Conservation (phyloP, 2,797 vertebrate genomes). For the Bradypus variegatus region DNA sequence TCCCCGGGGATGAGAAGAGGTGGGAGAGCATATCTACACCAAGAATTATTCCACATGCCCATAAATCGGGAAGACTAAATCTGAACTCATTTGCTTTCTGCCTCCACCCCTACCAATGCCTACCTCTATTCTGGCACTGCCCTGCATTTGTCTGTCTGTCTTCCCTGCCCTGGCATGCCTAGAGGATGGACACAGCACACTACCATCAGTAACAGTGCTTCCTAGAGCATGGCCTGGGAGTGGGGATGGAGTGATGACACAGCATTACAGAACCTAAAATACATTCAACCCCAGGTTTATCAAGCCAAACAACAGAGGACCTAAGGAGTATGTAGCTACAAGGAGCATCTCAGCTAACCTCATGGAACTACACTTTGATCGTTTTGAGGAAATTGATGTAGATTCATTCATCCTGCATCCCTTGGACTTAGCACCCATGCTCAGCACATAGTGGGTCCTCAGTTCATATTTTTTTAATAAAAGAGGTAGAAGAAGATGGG, state of each 20-base stretch:
- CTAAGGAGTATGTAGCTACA: background rate
- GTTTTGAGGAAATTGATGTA: background rate
- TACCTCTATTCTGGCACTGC: background rate
- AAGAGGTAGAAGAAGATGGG: background rate
- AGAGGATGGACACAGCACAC: background rate
- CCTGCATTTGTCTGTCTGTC: background rate
- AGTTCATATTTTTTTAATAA: background rate
- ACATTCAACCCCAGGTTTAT: background rate
- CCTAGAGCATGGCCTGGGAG: background rate
- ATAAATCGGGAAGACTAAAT: constrained; percentile 40
- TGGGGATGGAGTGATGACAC: background rate
- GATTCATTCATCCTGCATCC: background rate
- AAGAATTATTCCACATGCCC: constrained; percentile 30
- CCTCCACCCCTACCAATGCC: background rate
- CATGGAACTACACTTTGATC: background rate
- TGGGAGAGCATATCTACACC: background rate
- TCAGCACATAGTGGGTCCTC: background rate
- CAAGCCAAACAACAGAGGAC: background rate
- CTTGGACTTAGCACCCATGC: background rate
- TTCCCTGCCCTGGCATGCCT: background rate
- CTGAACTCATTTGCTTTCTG: background rate
- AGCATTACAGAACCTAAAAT: background rate
- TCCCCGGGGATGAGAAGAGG: constrained; percentile 32
- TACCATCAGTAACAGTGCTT: background rate
- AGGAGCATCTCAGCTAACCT: background rate